Conservation (phyloP, 2,113 vertebrate species). For the Corythornis vintsioides region DNA sequence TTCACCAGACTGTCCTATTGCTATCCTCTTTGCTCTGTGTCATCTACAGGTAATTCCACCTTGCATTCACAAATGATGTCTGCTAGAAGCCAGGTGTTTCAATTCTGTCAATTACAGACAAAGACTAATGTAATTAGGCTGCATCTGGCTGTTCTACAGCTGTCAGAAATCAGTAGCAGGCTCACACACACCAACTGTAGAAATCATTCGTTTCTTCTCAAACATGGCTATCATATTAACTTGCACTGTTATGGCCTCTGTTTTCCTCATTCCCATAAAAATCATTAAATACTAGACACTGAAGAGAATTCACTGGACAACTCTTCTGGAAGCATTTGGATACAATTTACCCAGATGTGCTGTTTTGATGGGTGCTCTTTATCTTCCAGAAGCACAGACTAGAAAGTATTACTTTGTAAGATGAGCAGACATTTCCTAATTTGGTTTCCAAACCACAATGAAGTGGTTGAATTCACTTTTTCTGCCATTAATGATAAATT, state of each 20-base stretch:
- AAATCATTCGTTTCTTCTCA: neutral
- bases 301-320: neutral
- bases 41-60: neutral
- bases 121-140: neutral
- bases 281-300: neutral
- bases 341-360: neutral
- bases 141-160: neutral
- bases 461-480: neutral
- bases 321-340: neutral
- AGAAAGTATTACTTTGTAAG: neutral
- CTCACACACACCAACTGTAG: neutral
- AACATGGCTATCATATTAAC: neutral
- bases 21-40: neutral
- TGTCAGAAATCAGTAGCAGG: neutral
- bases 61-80: rapidly evolving
- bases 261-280: neutral
- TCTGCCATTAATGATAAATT: neutral
- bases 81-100: too few relatives aligned
- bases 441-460: neutral
- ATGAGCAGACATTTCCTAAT: neutral
- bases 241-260: neutral
- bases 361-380: neutral
- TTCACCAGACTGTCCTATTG: neutral
- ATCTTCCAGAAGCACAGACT: neutral
- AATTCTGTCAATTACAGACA: neutral